phyloP scores from a whole-genome alignment of 2,113 vertebrate genomes.

The Nesogale talazaci region DNA sequence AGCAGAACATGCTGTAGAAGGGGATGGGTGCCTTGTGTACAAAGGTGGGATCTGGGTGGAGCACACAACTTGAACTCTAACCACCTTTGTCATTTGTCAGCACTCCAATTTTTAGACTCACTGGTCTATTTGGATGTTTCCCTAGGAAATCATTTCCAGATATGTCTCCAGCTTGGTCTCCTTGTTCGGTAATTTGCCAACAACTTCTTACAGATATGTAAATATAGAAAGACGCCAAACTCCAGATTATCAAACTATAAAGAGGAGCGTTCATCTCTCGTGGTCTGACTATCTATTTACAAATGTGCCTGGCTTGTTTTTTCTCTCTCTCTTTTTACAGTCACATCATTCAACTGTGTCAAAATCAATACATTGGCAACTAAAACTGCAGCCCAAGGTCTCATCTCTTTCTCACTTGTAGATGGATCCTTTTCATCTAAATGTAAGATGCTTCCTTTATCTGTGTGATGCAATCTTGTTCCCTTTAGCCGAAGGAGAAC shows the following conservation, averaged over 20 bases:
- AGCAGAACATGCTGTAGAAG: neutral
- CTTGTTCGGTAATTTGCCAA: neutral
- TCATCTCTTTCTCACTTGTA: slow-evolving; percentile 1
- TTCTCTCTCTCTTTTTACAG: neutral
- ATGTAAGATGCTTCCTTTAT: slow-evolving; percentile 51
- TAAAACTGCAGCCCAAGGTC: slow-evolving; percentile 11
- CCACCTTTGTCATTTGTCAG: neutral
- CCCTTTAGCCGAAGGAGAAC: slow-evolving; percentile 37
- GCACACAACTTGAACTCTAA: too few relatives aligned
- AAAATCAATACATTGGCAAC: slow-evolving; percentile 38
- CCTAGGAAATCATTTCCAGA: neutral
- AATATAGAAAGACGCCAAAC: neutral
- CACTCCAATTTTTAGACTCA: neutral
- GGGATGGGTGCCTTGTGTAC: neutral
- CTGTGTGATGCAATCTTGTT: slow-evolving; percentile 51
- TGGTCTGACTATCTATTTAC: neutral
- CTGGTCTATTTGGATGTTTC: neutral
- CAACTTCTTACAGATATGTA: neutral
- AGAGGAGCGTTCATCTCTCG: neutral
- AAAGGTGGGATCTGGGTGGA: neutral
- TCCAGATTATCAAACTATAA: neutral
- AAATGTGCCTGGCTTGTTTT: neutral
- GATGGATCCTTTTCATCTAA: slow-evolving; percentile 54
- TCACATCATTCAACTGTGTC: neutral
- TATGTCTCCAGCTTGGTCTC: neutral